Evolutionary conservation across 2,797 vertebrate genomes (phyloP).

Genomic region (Pseudochirops corinnae): DNA sequence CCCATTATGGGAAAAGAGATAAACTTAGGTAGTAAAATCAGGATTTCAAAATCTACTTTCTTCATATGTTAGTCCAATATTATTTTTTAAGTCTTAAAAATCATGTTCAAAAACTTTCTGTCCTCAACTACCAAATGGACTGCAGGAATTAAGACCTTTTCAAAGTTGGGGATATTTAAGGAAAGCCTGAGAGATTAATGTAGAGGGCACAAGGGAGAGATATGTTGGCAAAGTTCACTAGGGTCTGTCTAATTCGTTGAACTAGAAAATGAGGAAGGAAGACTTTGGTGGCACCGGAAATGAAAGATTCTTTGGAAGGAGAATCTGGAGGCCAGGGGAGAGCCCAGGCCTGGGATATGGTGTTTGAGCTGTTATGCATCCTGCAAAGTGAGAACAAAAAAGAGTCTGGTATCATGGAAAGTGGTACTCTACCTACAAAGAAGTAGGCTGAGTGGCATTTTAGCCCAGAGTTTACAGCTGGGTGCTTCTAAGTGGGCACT

Average conservation of each 20-base stretch:
- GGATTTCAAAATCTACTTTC: not conserved
- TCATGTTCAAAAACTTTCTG: constrained; percentile 2
- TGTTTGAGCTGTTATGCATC: not conserved
- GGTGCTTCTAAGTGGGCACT: not conserved
- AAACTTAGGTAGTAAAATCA: not conserved
- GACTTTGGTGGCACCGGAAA: not conserved
- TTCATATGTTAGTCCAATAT: not conserved
- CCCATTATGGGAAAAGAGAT: not conserved
- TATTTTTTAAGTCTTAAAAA: not conserved
- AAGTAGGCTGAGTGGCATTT: not conserved
- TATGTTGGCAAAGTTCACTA: not conserved
- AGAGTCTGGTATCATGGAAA: not conserved
- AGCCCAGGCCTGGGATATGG: not conserved
- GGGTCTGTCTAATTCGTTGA: not conserved
- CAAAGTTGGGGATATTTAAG: not conserved
- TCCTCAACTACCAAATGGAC: not conserved
- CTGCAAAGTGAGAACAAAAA: not conserved
- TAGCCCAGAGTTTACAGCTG: not conserved
- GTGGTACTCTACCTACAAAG: not conserved
- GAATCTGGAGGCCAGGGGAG: not conserved
- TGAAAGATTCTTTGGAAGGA: not conserved
- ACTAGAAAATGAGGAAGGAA: not conserved
- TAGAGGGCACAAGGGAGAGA: not conserved
- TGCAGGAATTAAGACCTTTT: not conserved
- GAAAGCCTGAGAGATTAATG: not conserved